Base-by-base conservation (phyloP, 2,888 invertebrate species). In the Chouioia cunea region DNA sequence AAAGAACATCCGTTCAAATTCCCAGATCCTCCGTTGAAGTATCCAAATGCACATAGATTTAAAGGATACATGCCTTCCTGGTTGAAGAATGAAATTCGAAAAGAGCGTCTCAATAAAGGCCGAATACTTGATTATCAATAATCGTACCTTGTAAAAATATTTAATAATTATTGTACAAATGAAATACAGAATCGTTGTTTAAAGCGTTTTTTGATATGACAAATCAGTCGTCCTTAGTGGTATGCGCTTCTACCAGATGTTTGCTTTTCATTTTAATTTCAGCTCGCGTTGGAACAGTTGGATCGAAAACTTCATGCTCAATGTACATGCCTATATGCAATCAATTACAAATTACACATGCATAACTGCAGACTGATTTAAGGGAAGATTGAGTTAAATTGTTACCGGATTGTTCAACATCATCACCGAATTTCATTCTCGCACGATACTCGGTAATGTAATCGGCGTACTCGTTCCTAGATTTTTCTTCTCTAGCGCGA, bases 1-100 rank as follows among this genome's bases (percentile, higher is more conserved):
- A 89, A 90, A 67, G 90, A 92, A 18, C 91, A 96, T 87, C 97
- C 97, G 0, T 97, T 97, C 82, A 89, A 91, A 74, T 88, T 87
- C 0, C 91, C 93, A 0, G 88, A 90, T 52, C 87, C 90, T 27
- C 88, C 90, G 0, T 81, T 92, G 16, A 90, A 88, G 76, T 96
- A 90, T 85, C 96, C 96, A 0, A 92, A 92, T 85, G 94, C 93
- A 0, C 89, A 91, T 75, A 82, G 90, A 16, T 85, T 87, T 0
- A 73, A 74, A 0, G 84, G 86, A 4, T 82, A 84, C 22, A 86
- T 89, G 79, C 93, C 95, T 0, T 90, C 92, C 0, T 96, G 96
- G 96, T 83, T 93, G 65, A 91, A 89, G 81, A 87, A 91, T 0
- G 93, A 94, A 83, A 91, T 91, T 56, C 89, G 83, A 79, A 93